Evolutionary conservation across 1,140 invertebrate species (phyloP), one percentile per base, ranked within the genome.

Genomic region (Phenacoccus solenopsis): DNA sequence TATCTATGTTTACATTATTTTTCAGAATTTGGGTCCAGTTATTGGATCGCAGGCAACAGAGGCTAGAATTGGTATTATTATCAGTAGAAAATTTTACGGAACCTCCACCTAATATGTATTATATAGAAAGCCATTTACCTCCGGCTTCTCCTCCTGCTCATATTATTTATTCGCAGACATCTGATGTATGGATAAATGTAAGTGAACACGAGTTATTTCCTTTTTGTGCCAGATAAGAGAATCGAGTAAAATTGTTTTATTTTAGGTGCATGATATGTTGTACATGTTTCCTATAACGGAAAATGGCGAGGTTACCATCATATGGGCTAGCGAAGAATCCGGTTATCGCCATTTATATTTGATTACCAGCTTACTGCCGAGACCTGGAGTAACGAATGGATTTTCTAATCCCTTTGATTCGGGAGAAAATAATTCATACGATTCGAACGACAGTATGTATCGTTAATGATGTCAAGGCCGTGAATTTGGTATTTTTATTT

Each of bases 291-390:
- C 88, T 56, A 82, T 81, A 35, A 76, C 81, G 28, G 80, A 83
- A 76, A 78, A 82, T 0, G 78, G 79, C 0, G 79, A 82, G 73
- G 78, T 90, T 10, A 84, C 85, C 72, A 96, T 96, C 78, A 84
- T 98, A 56, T 97, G 93, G 93, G 90, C 90, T 0, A 94, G 89
- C 61, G 94, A 98, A 79, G 90, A 94, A 77, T 88, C 88, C 0
- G 93, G 94, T n/a, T 95, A 85, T 76, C 81, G 93, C 59, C 96
- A 98, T 80, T 81, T 98, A 25, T 96, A 96, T 79, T 80, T 91
- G 21, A 82, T 94, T 22, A 86, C 84, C 27, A 83, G 85, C 61
- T 79, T 78, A 70, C 78, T 82, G 74, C 75, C 80, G 69, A 78
- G 79, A 76, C 59, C 59, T 1, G 59, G 59, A 10, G 25, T 64